Percentiles rank a stretch among this genome's conserved stretches.
These are phyloP conservation scores for Littorina saxatilis DNA, from an alignment of 1,140 invertebrate genomes.

Conservation along the genomic window DNA sequence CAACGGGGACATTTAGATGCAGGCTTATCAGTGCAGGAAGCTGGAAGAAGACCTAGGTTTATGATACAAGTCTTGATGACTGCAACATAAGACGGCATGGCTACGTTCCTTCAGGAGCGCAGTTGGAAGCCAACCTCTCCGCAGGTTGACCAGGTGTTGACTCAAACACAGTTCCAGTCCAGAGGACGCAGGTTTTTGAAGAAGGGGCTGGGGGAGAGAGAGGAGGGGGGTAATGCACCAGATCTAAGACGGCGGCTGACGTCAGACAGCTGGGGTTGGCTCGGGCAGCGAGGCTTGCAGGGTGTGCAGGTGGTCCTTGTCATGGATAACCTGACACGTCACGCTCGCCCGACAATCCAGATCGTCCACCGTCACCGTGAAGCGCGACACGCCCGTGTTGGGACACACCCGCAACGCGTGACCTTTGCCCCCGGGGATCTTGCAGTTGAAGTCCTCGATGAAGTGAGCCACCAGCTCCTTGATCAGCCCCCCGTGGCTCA, in stretches of 20 bases:
- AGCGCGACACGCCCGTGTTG: slow-evolving; percentile 71
- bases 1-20: too few relatives aligned
- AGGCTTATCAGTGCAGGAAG: too few relatives aligned
- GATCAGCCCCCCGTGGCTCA: slow-evolving; percentile 74
- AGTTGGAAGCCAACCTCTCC: too few relatives aligned
- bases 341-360: slow-evolving; percentile 50
- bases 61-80: too few relatives aligned
- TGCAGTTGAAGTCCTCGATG: slow-evolving; percentile 73
- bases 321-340: slow-evolving; percentile 66
- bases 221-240: too few relatives aligned
- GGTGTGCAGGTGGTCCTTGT: slow-evolving; percentile 65
- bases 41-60: too few relatives aligned
- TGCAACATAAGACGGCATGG: too few relatives aligned
- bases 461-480: slow-evolving; percentile 72
- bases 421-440: slow-evolving; percentile 70
- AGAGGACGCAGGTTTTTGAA: too few relatives aligned
- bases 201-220: too few relatives aligned
- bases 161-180: too few relatives aligned
- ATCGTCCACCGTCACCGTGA: slow-evolving; percentile 63
- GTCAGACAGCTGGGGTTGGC: not conserved
- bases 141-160: too few relatives aligned
- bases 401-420: slow-evolving; percentile 70
- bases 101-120: too few relatives aligned
- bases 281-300: not conserved
- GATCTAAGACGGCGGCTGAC: not conserved